Evolutionary conservation across 2,797 vertebrate species (phyloP).

Genomic region (Botia almorhae): DNA sequence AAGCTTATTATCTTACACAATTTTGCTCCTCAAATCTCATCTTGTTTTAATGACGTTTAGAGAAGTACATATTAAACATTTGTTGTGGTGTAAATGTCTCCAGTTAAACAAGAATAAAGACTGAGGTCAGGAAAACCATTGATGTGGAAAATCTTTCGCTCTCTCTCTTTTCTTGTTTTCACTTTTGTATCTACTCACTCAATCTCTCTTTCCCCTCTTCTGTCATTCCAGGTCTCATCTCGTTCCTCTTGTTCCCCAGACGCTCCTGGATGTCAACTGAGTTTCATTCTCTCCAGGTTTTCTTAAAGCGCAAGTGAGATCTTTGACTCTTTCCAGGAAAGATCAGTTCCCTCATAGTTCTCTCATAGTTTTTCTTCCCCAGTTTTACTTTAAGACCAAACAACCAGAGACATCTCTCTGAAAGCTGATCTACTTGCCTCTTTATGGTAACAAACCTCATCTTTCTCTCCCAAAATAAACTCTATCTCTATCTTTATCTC

Average conservation of each 20-base stretch:
- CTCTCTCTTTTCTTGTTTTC: conserved; percentile 3
- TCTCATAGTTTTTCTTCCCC: not conserved
- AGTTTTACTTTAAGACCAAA: conserved; percentile 24
- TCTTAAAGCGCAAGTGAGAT: not conserved
- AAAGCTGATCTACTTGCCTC: not conserved
- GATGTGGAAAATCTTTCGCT: too few species aligned
- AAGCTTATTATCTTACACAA: too few species aligned
- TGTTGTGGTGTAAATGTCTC: too few species aligned
- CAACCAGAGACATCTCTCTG: not conserved
- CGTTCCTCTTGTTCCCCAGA: conserved; percentile 25
- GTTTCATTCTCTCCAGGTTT: conserved; percentile 9
- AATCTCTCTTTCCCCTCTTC: conserved; percentile 4
- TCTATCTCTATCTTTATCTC: not conserved
- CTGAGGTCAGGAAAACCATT: too few species aligned
- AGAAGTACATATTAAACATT: too few species aligned
- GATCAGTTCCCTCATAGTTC: not conserved
- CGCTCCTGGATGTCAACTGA: conserved; percentile 6
- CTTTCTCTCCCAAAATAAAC: conserved; percentile 9
- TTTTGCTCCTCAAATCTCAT: too few species aligned
- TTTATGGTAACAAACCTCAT: conserved; percentile 6
- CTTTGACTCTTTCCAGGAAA: conserved; percentile 26
- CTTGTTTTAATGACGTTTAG: too few species aligned
- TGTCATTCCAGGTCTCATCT: not conserved
- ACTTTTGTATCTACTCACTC: not conserved
- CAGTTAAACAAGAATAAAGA: too few species aligned